A percentile compares a stretch with the other conserved stretches of the same genome.
Conservation (phyloP, 1,140 invertebrate genomes). For the Dreissena polymorpha region DNA sequence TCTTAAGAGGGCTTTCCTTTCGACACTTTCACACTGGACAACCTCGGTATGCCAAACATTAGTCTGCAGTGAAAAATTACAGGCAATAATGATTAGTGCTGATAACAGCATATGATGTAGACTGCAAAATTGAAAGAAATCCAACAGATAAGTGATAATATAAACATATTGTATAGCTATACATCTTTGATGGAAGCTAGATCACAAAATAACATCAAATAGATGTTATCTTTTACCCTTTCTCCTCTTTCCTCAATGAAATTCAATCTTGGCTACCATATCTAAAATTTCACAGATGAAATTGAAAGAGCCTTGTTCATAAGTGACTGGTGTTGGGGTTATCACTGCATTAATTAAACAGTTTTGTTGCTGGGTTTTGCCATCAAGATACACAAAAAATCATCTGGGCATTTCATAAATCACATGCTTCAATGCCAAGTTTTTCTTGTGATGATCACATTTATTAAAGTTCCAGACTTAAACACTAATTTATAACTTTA, state of each 20-base stretch:
- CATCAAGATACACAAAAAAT: no score
- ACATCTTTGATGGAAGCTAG: neutral
- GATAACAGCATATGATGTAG: slow-evolving; percentile 13
- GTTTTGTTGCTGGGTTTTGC: no score
- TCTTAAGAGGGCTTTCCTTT: slow-evolving; percentile 1
- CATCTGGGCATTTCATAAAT: no score
- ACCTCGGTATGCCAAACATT: slow-evolving; percentile 16
- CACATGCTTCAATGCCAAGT: no score
- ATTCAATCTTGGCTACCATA: no score
- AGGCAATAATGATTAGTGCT: slow-evolving; percentile 29
- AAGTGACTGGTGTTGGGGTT: no score
- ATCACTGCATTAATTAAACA: no score
- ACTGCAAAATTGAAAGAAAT: slow-evolving; percentile 15
- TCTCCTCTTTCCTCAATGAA: neutral
- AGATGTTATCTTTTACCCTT: slow-evolving; percentile 22
- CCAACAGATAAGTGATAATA: slow-evolving; percentile 25
- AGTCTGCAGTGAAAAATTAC: neutral
- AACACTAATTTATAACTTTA: no score
- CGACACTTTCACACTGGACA: slow-evolving; percentile 6
- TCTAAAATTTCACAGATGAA: no score
- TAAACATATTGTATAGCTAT: slow-evolving; percentile 27
- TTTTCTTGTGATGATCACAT: no score
- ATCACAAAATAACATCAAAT: slow-evolving; percentile 24
- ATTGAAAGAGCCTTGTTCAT: no score
- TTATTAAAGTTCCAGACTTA: no score